These are phyloP conservation scores for Oryzias dopingdopingensis DNA, from an alignment of 2,797 vertebrate genomes.

Conservation along the genomic window DNA sequence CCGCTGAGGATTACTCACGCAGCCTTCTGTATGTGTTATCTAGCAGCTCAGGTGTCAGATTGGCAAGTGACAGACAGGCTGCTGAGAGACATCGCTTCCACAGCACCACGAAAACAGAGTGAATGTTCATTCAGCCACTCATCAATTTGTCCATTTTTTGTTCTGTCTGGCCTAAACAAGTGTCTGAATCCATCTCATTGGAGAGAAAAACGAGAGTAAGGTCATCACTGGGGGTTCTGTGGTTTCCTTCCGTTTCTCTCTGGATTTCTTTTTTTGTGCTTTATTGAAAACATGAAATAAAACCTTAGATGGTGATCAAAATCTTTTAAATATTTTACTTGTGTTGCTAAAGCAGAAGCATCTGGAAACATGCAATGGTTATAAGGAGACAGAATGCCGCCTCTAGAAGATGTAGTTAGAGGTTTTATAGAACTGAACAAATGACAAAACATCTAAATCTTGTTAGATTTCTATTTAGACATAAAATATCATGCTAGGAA, in stretches of 20 bases:
- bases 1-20: background rate
- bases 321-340: too few species aligned
- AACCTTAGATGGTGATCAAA: too few species aligned
- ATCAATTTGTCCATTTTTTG: background rate
- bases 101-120: background rate
- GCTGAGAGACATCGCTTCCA: slow-evolving; percentile 7
- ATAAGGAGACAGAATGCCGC: too few species aligned
- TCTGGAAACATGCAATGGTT: too few species aligned
- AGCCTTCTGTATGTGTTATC: slow-evolving; percentile 21
- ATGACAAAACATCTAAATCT: too few species aligned
- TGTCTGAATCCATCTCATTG: background rate
- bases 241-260: background rate
- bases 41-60: slow-evolving; percentile 35
- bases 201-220: background rate
- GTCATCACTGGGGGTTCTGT: background rate
- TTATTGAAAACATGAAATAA: too few species aligned
- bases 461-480: too few species aligned
- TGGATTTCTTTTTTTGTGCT: too few species aligned
- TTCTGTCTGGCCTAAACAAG: background rate
- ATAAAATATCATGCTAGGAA: too few species aligned
- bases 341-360: too few species aligned
- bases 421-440: too few species aligned
- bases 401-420: too few species aligned
- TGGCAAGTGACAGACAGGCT: slow-evolving; percentile 33
- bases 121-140: background rate